phyloP scores from a whole-genome alignment of 37 sponge, comb jelly and placozoan species.

The Hexactinellida sp. region DNA sequence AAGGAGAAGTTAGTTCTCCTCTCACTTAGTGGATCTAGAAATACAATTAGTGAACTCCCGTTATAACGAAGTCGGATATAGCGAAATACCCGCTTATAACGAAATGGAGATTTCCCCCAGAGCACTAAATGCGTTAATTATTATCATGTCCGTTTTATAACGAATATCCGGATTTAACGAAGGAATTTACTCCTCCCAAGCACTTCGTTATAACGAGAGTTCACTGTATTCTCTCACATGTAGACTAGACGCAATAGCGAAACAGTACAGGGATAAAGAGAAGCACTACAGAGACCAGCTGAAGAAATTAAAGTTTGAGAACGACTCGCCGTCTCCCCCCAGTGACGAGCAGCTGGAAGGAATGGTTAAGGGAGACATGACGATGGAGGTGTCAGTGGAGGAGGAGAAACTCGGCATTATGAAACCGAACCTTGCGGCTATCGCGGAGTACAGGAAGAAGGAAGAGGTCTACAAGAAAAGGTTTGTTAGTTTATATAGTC shows the following conservation, averaged over 20 bases:
- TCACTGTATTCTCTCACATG: not conserved
- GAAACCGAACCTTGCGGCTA: slow-evolving; percentile 94
- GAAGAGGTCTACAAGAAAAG: slow-evolving; percentile 21
- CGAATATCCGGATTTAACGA: no score
- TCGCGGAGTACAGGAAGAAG: slow-evolving; percentile 83
- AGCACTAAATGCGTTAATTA: no score
- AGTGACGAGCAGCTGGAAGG: slow-evolving; percentile 44
- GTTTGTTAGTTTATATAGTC: not conserved
- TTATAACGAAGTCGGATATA: not conserved
- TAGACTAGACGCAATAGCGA: not conserved
- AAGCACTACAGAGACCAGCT: slow-evolving; percentile 25
- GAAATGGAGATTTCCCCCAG: not conserved
- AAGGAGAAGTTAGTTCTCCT: slow-evolving; percentile 45
- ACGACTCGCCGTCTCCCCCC: not conserved
- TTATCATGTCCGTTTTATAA: no score
- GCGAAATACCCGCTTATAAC: not conserved
- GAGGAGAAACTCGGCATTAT: slow-evolving; percentile 69
- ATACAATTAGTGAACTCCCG: no score
- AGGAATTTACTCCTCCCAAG: no score
- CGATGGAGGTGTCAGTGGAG: slow-evolving; percentile 57
- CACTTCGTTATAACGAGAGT: slow-evolving; percentile 17
- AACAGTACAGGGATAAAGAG: slow-evolving; percentile 22
- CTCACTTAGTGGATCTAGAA: no score
- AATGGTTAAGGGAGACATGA: slow-evolving; percentile 45
- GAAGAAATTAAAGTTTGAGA: slow-evolving; percentile 20